Evolutionary conservation across 2,113 vertebrate species (phyloP), one percentile per base, ranked within the genome.

Genomic region (Ceyx margarethae): DNA sequence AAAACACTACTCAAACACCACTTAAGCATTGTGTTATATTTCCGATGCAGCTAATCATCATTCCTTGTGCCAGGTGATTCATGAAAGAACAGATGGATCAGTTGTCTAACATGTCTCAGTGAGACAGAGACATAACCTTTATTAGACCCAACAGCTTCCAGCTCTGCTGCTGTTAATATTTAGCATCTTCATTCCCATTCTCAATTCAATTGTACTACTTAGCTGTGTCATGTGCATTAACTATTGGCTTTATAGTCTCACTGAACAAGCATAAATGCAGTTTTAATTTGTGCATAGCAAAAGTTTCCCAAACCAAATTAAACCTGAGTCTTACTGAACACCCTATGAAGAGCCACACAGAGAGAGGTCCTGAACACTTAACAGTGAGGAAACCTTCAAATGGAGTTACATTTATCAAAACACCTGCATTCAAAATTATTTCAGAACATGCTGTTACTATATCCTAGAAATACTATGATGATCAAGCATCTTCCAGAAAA

Each of bases 311-410:
- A 89, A 29, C 9, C 6, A 23, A 80, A 62, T 6, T 37, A 80
- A 37, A 4, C 11, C 9, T n/a, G n/a, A 80, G 11, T 77, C 6
- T 45, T 58, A 53, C 13, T 61, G 22, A 74, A 25, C 20, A 51
- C 42, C 2, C 2, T 29, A 58, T 17, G 22, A 46, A 5, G 1
- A 3, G 12, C 5, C 9, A 12, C 11, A n/a, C 9, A 74, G 20
- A 78, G 26, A 61, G 19, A n/a, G 66, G 20, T 37, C 31, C 45
- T 81, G n/a, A 66, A 22, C 9, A 50, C 5, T 18, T 26, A 82
- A 18, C 8, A 29, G 5, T 35, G 23, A 71, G 20, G 74, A 89
- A 69, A 67, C 4, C 15, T 84, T 29, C 33, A 77, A 43, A 51
- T 43, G 11, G 5, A 3, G 10, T 40, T 73, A 20, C 16, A 15